These are phyloP conservation scores for Crypturellus undulatus DNA, from an alignment of 2,113 vertebrate species.

Conservation along the genomic window DNA sequence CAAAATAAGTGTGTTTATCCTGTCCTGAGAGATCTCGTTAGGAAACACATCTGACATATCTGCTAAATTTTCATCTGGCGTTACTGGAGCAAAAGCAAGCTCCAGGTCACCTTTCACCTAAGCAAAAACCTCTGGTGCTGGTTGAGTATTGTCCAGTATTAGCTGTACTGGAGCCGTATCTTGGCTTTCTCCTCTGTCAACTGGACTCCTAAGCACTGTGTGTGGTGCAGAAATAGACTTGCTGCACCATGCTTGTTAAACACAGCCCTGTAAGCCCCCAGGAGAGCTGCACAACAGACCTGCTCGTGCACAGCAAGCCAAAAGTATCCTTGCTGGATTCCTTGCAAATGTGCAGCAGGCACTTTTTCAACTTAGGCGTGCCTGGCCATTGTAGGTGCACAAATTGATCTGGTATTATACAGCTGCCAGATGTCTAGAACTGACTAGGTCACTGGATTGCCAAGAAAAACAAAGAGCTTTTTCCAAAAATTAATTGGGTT, in stretches of 20 bases:
- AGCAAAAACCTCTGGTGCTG: rapidly evolving
- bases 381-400: background rate
- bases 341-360: background rate
- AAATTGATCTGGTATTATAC: background rate
- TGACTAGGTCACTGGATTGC: background rate
- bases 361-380: background rate
- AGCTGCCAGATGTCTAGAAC: background rate
- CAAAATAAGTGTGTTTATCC: background rate
- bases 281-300: background rate
- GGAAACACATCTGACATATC: background rate
- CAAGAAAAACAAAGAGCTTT: background rate
- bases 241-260: background rate
- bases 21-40: background rate
- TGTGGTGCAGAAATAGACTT: background rate
- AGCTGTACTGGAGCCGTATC: background rate
- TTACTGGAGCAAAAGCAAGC: background rate
- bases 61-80: background rate
- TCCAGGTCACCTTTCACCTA: background rate
- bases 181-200: background rate
- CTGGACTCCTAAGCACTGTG: background rate
- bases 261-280: background rate
- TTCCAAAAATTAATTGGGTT: constrained; percentile 7
- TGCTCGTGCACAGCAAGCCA: background rate
- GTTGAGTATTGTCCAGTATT: background rate
- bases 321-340: background rate